phyloP scores from a whole-genome alignment of 2,113 vertebrate genomes.

The Antidorcas marsupialis region DNA sequence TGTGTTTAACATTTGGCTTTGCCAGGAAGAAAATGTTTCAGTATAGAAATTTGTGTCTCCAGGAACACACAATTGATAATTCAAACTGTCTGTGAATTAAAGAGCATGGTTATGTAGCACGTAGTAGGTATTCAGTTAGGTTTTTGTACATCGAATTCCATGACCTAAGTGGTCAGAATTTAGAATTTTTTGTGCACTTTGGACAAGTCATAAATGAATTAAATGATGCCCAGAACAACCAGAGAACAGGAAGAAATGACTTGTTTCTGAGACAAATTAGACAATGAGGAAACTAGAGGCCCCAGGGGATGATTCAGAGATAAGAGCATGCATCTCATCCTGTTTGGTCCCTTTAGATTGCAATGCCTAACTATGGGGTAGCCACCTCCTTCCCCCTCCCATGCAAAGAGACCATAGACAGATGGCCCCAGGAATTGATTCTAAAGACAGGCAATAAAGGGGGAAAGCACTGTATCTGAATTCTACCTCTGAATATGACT shows the following conservation, averaged over 20 bases:
- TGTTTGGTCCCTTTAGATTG: neutral
- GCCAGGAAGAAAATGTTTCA: constrained; percentile 51
- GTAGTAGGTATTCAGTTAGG: neutral
- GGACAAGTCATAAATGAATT: neutral
- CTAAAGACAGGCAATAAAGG: neutral
- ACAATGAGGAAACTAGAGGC: neutral
- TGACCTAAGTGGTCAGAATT: neutral
- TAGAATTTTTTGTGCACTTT: neutral
- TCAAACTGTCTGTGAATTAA: neutral
- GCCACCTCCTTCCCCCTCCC: accelerated
- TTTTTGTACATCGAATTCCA: neutral
- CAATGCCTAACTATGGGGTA: neutral
- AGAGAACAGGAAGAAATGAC: neutral
- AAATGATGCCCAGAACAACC: neutral
- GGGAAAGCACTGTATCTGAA: neutral
- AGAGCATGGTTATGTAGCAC: neutral
- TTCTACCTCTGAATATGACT: neutral
- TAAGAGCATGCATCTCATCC: accelerated
- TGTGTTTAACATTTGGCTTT: constrained; percentile 64
- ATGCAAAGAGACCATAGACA: neutral
- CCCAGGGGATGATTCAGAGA: neutral
- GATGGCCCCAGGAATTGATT: neutral
- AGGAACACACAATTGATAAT: constrained; percentile 1
- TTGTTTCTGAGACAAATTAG: neutral
- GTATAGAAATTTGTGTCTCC: constrained; percentile 17